Evolutionary conservation across 2,113 vertebrate genomes (phyloP).

Genomic region (Albula glossodonta): DNA sequence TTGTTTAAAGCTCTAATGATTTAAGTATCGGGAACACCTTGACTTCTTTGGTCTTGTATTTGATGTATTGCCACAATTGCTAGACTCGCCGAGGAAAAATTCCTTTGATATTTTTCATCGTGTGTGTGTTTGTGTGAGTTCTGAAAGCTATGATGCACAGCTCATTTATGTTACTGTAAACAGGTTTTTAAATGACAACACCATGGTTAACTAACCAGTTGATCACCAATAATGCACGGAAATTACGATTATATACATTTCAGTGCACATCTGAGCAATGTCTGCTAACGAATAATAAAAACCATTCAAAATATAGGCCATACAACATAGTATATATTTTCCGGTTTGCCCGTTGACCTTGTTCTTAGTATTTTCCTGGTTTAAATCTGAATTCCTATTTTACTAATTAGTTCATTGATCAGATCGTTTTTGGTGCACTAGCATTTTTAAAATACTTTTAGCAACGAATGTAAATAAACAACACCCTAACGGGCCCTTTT

Average conservation of each 20-base stretch:
- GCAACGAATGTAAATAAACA: not conserved
- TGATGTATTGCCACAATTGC: conserved; percentile 1
- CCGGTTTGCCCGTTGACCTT: not conserved
- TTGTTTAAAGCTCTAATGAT: not conserved
- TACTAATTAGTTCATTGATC: not conserved
- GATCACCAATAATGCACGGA: not conserved
- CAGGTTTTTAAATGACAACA: not conserved
- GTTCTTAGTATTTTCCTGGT: not conserved
- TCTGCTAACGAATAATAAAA: not conserved
- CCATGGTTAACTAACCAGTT: not conserved
- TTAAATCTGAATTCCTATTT: not conserved
- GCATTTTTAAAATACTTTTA: not conserved
- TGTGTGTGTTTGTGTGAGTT: not conserved
- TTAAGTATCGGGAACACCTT: not conserved
- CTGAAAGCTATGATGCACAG: not conserved
- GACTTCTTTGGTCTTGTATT: not conserved
- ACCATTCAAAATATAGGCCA: not conserved
- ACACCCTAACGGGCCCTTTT: not conserved
- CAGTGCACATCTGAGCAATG: not conserved
- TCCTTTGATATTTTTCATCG: not conserved
- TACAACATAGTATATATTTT: too few species aligned
- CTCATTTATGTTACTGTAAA: not conserved
- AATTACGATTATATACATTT: not conserved
- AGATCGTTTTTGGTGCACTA: not conserved
- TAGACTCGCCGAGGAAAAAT: not conserved